A percentile compares a stretch with the other conserved stretches of the same genome.
Evolutionary conservation across 2,888 invertebrate species (phyloP).

Genomic region (Agrochola circellaris): DNA sequence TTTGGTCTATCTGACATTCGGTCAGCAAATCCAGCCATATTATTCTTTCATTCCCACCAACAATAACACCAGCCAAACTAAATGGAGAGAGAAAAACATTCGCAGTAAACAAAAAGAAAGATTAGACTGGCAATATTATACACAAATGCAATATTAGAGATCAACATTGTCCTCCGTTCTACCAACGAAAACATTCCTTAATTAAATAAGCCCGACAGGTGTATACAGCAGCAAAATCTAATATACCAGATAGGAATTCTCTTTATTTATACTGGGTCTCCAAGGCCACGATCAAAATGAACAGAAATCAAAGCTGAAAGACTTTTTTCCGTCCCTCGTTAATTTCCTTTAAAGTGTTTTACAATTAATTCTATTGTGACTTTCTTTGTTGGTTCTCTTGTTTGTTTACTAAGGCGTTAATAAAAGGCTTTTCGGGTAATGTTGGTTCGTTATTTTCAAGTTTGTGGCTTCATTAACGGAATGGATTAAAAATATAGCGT

Average conservation of each 20-base stretch:
- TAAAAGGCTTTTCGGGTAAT: constrained; percentile 41
- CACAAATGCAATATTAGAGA: constrained; percentile 75
- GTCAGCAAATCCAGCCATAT: constrained; percentile 21
- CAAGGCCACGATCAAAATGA: constrained; percentile 67
- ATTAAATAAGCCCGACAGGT: constrained; percentile 84
- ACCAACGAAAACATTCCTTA: constrained; percentile 81
- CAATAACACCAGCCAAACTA: constrained; percentile 38
- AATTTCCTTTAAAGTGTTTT: constrained; percentile 67
- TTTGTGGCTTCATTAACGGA: not conserved
- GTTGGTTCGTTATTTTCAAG: constrained; percentile 17
- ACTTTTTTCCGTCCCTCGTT: constrained; percentile 63
- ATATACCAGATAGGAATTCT: constrained; percentile 79
- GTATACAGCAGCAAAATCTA: constrained; percentile 78
- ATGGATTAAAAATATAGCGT: not conserved
- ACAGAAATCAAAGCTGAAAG: constrained; percentile 65
- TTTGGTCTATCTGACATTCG: not conserved
- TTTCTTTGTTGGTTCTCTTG: constrained; percentile 61
- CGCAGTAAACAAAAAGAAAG: constrained; percentile 62
- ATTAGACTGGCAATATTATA: constrained; percentile 72
- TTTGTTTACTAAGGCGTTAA: constrained; percentile 58
- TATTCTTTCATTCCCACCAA: constrained; percentile 44
- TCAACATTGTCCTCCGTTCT: constrained; percentile 69
- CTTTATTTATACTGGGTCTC: constrained; percentile 71
- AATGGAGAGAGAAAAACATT: constrained; percentile 64
- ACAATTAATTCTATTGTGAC: constrained; percentile 68